Evolutionary conservation across 2,113 vertebrate genomes (phyloP).

Genomic region (Micronycteris hirsuta): DNA sequence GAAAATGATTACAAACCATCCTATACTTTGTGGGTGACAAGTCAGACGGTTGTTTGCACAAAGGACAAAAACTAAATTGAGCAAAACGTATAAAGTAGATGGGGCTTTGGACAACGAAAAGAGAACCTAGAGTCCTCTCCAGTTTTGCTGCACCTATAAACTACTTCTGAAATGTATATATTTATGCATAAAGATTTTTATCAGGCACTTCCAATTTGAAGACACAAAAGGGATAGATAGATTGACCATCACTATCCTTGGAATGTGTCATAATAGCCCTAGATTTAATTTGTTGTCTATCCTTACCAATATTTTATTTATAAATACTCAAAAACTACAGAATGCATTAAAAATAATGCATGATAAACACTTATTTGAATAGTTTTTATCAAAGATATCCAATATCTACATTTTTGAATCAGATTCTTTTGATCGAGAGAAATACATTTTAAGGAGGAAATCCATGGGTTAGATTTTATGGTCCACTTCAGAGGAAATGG

Average conservation of each 20-base stretch:
- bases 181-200: not conserved
- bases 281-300: not conserved
- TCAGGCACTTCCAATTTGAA: not conserved
- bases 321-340: not conserved
- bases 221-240: not conserved
- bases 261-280: not conserved
- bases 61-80: not conserved
- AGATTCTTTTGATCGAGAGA: not conserved
- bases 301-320: not conserved
- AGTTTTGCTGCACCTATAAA: not conserved
- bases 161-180: not conserved
- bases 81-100: not conserved
- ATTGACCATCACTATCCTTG: not conserved
- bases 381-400: not conserved
- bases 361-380: not conserved
- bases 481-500: not conserved
- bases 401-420: not conserved
- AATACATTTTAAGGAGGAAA: conserved; percentile 17
- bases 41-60: not conserved
- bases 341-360: not conserved
- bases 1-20: not conserved
- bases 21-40: conserved; percentile 13
- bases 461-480: not conserved
- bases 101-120: not conserved
- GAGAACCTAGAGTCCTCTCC: not conserved